Base-by-base conservation (phyloP, 2,888 invertebrate species). In the Leptopilina syphax region DNA sequence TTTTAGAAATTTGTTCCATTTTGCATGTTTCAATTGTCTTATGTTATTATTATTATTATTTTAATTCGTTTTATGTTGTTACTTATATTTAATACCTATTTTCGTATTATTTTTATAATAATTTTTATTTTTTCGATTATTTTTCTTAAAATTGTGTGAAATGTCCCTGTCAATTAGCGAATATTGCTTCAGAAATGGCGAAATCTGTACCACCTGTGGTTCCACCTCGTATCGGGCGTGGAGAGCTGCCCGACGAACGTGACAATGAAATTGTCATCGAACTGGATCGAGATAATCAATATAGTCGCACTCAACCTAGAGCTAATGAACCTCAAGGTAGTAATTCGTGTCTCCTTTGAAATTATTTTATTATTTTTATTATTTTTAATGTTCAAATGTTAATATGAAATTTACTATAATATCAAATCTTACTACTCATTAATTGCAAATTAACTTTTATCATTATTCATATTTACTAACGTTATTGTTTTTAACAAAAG, bases 261-360 rank as follows among this genome's bases (percentile, higher is more conserved):
- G 94, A 94, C 90, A 94, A 94, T 92, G 94, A 95, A 92, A 94
- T 95, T 90, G 92, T 94, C 90, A 94, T 94, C 91, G 94, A 94
- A 92, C 93, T 94, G 89, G 94, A 94, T 83, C 94, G 94, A 92
- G 94, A 94, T 81, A 95, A 95, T 91, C 94, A 94, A 87, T 92
- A 95, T 88, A 92, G 94, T 83, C 94, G 94, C 89, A 93, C 93
- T 80, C 93, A 93, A 87, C 92, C 92, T 80, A 89, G 92, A 87
- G 91, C 92, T 85, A 92, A 92, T 88, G 92, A 92, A 86, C 92
- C 92, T 82, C 92, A 91, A 92, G 92, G 92, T 92, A 92, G 92
- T 86, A 83, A 83, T 84, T 73, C 9, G 57, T 57, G 73, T 73
- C 27, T 73, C 34, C 27, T 8, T 57, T 13, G n/a, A 34, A 57